Conservation (phyloP, 2,888 invertebrate genomes). For the Pandemis heparana region DNA sequence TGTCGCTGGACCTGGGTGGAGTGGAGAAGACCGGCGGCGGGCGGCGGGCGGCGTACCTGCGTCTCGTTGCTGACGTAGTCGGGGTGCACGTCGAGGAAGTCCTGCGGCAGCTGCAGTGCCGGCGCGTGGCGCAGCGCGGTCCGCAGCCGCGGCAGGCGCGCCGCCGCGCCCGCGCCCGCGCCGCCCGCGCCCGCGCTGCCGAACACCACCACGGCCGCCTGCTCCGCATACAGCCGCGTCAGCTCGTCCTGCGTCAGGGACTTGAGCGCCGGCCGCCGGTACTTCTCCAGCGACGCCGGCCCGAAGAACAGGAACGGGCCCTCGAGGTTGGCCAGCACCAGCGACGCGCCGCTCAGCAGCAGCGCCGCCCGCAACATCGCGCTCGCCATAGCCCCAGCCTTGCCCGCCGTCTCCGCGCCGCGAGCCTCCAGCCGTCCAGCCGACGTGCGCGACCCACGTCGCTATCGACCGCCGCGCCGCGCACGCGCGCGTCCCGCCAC, state of each 20-base stretch:
- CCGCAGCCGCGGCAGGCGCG: constrained; percentile 83
- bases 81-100: constrained; percentile 85
- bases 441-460: too few relatives aligned
- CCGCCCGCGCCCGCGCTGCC: constrained; percentile 86
- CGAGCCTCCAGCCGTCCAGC: background rate
- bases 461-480: constrained; percentile 30
- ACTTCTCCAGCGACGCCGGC: constrained; percentile 76
- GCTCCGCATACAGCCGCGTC: constrained; percentile 84
- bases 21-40: too few relatives aligned
- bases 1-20: too few relatives aligned
- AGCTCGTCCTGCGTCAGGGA: constrained; percentile 84
- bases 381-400: background rate
- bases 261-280: constrained; percentile 81
- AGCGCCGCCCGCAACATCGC: constrained; percentile 16
- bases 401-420: background rate
- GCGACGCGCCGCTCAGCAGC: background rate
- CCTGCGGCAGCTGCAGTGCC: constrained; percentile 84
- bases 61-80: constrained; percentile 87
- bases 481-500: constrained; percentile 21
- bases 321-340: constrained; percentile 76
- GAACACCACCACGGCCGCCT: constrained; percentile 86
- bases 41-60: constrained; percentile 69
- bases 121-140: constrained; percentile 82
- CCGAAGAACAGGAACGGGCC: constrained; percentile 88
- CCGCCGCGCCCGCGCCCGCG: constrained; percentile 83